Percentiles rank a stretch among this genome's conserved stretches.
Evolutionary conservation across 2,888 invertebrate species (phyloP).

Genomic region (Teleiodes luculella): DNA sequence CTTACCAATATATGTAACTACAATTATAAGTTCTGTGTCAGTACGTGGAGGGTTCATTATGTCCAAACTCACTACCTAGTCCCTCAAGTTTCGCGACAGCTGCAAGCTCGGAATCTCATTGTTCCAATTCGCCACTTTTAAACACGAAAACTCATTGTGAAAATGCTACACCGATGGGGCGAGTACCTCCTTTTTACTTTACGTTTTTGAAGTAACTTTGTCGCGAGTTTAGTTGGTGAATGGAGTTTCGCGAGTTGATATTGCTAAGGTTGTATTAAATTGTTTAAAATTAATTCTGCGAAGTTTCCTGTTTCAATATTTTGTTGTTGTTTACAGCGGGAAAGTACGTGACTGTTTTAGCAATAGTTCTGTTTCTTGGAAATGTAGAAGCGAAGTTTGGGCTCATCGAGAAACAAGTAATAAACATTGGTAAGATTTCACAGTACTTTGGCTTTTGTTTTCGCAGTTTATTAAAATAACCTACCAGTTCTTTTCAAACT

Average conservation of each 20-base stretch:
- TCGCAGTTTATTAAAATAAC: too few relatives aligned
- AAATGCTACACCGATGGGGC: slow-evolving; percentile 47
- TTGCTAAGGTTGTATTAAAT: slow-evolving; percentile 28
- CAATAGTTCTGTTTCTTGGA: slow-evolving; percentile 38
- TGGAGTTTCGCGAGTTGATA: slow-evolving; percentile 30
- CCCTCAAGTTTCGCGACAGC: slow-evolving; percentile 47
- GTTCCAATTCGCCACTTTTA: slow-evolving; percentile 48
- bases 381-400: slow-evolving; percentile 50
- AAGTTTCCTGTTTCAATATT: slow-evolving; percentile 25
- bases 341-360: slow-evolving; percentile 41
- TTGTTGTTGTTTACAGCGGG: slow-evolving; percentile 38
- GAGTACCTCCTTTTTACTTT: slow-evolving; percentile 40
- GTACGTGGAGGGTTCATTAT: slow-evolving; percentile 38
- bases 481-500: too few relatives aligned
- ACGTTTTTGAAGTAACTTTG: slow-evolving; percentile 25
- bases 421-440: slow-evolving; percentile 55
- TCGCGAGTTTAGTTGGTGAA: slow-evolving; percentile 26
- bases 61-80: slow-evolving; percentile 34
- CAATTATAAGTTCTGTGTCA: background rate
- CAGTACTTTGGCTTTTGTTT: background rate
- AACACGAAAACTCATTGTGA: slow-evolving; percentile 39
- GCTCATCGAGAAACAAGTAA: slow-evolving; percentile 45
- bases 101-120: slow-evolving; percentile 49
- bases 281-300: slow-evolving; percentile 26
- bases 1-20: too few relatives aligned